phyloP scores from a whole-genome alignment of 2,797 vertebrate genomes.

The Xyrichtys novacula region DNA sequence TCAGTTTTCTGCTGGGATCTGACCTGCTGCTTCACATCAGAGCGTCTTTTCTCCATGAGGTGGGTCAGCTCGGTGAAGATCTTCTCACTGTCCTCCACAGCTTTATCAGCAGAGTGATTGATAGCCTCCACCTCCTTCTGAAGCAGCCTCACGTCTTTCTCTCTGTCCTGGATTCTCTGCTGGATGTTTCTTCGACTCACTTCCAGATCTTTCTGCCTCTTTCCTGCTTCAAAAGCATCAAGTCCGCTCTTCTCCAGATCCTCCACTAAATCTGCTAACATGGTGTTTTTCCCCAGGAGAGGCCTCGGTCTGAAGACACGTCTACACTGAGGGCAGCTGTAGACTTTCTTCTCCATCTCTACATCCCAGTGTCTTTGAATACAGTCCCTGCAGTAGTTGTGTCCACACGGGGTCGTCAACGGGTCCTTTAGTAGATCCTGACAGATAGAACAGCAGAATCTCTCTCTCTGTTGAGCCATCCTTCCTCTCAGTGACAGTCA shows the following conservation, averaged over 20 bases:
- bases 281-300: not conserved
- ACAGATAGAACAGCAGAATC: not conserved
- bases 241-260: too few relatives aligned
- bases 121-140: conserved; percentile 28
- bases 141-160: conserved; percentile 22
- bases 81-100: conserved; percentile 8
- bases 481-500: not conserved
- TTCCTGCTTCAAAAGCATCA: conserved; percentile 10
- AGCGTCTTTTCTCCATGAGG: conserved; percentile 22
- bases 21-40: conserved; percentile 21
- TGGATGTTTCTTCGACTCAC: too few relatives aligned
- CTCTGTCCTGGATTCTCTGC: conserved; percentile 20
- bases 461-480: conserved; percentile 4
- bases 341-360: not conserved
- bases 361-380: not conserved
- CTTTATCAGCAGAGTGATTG: not conserved
- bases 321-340: conserved; percentile 21
- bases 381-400: too few relatives aligned
- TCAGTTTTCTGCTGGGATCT: conserved; percentile 28
- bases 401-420: too few relatives aligned
- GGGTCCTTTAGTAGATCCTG: not conserved
- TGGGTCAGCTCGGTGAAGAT: conserved; percentile 23
- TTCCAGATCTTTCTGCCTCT: conserved; percentile 16
- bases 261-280: conserved; percentile 21
- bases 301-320: not conserved